Evolutionary conservation across 2,113 vertebrate genomes (phyloP).

Genomic region (Casuarius casuarius): DNA sequence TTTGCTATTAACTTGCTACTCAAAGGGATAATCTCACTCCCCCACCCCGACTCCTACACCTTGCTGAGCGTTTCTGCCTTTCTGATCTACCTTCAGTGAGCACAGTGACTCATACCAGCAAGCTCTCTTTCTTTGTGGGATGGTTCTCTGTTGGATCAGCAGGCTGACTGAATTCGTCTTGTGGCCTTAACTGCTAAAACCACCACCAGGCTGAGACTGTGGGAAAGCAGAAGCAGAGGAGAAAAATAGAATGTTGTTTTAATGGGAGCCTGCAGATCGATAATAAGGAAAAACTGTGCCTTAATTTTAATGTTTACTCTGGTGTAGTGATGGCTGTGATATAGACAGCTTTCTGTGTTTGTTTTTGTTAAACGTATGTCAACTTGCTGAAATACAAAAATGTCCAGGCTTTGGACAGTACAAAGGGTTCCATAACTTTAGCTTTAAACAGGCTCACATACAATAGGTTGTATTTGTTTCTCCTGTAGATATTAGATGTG

Average conservation of each 20-base stretch:
- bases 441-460: neutral
- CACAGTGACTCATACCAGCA: constrained; percentile 29
- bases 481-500: neutral
- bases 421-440: neutral
- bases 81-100: neutral
- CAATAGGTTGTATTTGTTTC: neutral
- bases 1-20: neutral
- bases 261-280: neutral
- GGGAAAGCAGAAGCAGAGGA: neutral
- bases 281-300: neutral
- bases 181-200: neutral
- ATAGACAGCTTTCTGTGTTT: neutral
- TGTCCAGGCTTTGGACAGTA: neutral
- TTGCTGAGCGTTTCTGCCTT: neutral
- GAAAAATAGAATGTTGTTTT: neutral
- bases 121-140: neutral
- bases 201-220: neutral
- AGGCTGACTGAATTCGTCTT: constrained; percentile 15
- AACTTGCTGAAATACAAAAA: neutral
- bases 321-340: neutral
- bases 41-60: neutral
- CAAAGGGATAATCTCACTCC: neutral
- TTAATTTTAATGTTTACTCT: neutral
- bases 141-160: constrained; percentile 32
- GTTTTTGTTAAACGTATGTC: neutral